Evolutionary conservation across 2,797 vertebrate genomes (phyloP), one percentile per base, ranked within the genome.

Genomic region (Epinephelus malabaricus): DNA sequence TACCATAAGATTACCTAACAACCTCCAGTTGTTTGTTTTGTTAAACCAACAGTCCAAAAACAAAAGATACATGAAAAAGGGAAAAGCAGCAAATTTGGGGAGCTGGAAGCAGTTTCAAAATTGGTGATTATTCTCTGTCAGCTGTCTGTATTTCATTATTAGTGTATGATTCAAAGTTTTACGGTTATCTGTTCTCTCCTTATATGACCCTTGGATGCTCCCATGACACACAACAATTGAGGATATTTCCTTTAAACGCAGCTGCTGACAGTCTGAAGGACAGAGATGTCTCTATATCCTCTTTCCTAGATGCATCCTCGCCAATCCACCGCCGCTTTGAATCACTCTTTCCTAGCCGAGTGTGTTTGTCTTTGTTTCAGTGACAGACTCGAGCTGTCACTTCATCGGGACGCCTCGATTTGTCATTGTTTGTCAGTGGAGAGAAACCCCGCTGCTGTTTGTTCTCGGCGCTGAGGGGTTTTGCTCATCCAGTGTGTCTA

Each of bases 361-460:
- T 1, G 50, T 63, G 83, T 82, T 85, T 53, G 71, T 84, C 77
- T 86, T 79, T 46, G 82, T 88, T 84, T 82, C 55, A 10, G 47
- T 13, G 58, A 80, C 83, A 80, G 78, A 83, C 76, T 77, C 17
- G 65, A 84, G 81, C 69, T 65, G 83, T 79, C 83, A 62, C 79
- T 81, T 88, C 69, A 70, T 60, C 79, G 5, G 2, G 70, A 70
- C 21, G 45, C 73, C 56, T 79, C 64, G 3, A 77, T 85, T 78
- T 56, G 64, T 85, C 85, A 88, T 85, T 34, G 70, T 82, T 89
- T 86, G 81, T 68, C 82, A 63, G 62, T 30, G 23, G 69, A 84
- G 77, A 73, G 70, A 67, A 68, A 75, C 59, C 81, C 69, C 59
- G 70, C 78, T 53, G 71, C 75, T 19, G 79, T 76, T 74, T 68